Percentiles rank a stretch among this genome's conserved stretches.
These are phyloP conservation scores for Buphagus erythrorhynchus DNA, from an alignment of 2,797 vertebrate genomes.

Conservation along the genomic window DNA sequence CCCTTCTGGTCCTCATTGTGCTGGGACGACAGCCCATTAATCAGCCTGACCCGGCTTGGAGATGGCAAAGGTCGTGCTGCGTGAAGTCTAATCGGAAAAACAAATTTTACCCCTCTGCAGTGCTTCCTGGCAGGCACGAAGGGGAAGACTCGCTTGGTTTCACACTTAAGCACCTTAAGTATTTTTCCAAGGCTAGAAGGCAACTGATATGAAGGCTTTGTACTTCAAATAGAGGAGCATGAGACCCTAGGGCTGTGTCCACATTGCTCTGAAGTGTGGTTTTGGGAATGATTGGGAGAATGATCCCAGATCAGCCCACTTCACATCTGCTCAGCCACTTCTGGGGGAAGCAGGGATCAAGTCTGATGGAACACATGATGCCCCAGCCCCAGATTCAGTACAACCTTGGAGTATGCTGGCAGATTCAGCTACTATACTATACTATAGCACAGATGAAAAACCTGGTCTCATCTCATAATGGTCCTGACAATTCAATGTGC, in stretches of 20 bases:
- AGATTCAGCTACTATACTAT: background rate
- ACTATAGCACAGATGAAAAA: background rate
- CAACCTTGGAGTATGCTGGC: background rate
- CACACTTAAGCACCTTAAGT: constrained; percentile 59
- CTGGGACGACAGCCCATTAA: constrained; percentile 22
- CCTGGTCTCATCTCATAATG: background rate
- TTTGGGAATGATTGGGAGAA: background rate
- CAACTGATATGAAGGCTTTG: background rate
- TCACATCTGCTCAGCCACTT: background rate
- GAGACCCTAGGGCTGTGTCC: background rate
- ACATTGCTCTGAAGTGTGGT: background rate
- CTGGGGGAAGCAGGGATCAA: background rate
- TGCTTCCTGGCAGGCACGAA: background rate
- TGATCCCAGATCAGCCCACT: background rate
- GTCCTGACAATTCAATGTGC: background rate
- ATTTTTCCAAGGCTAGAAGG: constrained; percentile 57
- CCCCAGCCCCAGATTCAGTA: background rate
- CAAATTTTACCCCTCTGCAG: constrained; percentile 43
- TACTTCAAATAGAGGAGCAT: constrained; percentile 17
- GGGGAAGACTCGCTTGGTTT: constrained; percentile 31
- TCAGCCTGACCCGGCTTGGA: constrained; percentile 41
- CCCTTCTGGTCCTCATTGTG: constrained; percentile 27
- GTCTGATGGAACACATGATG: background rate
- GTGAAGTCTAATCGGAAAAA: constrained; percentile 57
- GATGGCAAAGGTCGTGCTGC: constrained; percentile 38